These are phyloP conservation scores for Conops quadrifasciatus DNA, from an alignment of 2,888 invertebrate genomes.

Conservation along the genomic window DNA sequence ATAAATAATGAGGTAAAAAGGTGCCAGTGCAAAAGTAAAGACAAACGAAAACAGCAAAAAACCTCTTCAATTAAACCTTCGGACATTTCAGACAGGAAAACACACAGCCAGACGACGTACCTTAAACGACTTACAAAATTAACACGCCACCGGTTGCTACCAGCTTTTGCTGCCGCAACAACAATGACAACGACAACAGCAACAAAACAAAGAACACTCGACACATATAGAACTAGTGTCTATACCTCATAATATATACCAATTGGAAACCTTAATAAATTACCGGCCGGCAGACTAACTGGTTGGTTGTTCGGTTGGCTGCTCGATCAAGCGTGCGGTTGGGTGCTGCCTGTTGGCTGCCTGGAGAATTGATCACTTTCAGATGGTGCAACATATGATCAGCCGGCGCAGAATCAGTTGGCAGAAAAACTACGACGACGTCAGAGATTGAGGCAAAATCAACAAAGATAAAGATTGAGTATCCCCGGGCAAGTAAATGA, in stretches of 20 bases:
- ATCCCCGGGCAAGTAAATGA: constrained; percentile 18
- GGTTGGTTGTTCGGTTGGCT: constrained; percentile 11
- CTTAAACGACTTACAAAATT: constrained; percentile 41
- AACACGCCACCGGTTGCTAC: constrained; percentile 40
- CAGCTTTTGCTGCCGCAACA: background rate
- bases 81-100: background rate
- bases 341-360: background rate
- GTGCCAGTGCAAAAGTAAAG: constrained; percentile 19
- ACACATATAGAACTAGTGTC: background rate
- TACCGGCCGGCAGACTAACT: constrained; percentile 32
- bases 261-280: constrained; percentile 39
- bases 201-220: constrained; percentile 19
- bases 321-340: constrained; percentile 19
- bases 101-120: constrained; percentile 16
- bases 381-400: constrained; percentile 16
- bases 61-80: constrained; percentile 15
- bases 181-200: constrained; percentile 19
- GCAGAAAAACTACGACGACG: constrained; percentile 17
- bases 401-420: constrained; percentile 11
- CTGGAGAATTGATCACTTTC: constrained; percentile 10
- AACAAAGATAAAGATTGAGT: constrained; percentile 32
- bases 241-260: constrained; percentile 23
- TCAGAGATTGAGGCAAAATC: constrained; percentile 24
- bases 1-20: constrained; percentile 16
- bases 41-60: constrained; percentile 31